These are phyloP conservation scores for Lepus townsendii DNA, from an alignment of 2,797 vertebrate genomes.

Conservation along the genomic window DNA sequence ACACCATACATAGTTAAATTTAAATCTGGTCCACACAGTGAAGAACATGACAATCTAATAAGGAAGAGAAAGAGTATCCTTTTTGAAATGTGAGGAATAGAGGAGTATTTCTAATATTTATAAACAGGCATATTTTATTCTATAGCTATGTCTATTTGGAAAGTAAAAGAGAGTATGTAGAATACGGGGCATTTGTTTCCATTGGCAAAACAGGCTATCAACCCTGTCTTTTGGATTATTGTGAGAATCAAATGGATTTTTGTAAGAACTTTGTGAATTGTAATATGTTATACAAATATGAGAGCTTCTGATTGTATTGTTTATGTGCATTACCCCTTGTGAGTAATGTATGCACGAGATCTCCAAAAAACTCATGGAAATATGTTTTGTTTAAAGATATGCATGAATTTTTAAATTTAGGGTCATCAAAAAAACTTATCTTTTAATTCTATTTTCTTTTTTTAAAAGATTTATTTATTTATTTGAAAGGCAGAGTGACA, in stretches of 20 bases:
- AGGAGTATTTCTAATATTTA: conserved; percentile 57
- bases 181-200: neutral
- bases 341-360: neutral
- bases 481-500: too few species aligned
- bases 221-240: neutral
- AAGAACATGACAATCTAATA: conserved; percentile 77
- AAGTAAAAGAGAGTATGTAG: neutral
- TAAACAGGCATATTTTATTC: conserved; percentile 64
- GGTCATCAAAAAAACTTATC: too few species aligned
- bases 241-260: conserved; percentile 7
- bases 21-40: conserved; percentile 70
- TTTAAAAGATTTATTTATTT: too few species aligned
- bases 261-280: neutral
- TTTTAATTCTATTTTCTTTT: too few species aligned
- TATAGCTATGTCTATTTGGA: conserved; percentile 10
- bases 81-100: conserved; percentile 62
- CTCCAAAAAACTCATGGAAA: too few species aligned
- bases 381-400: too few species aligned
- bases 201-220: neutral
- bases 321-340: neutral
- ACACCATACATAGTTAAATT: conserved; percentile 79
- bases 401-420: too few species aligned
- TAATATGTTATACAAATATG: neutral
- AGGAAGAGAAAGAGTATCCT: conserved; percentile 65
- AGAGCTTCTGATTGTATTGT: neutral